Percentiles rank a stretch among this genome's conserved stretches.
These are phyloP conservation scores for Hemicrepidius hirtus DNA, from an alignment of 2,888 invertebrate genomes.

Conservation along the genomic window DNA sequence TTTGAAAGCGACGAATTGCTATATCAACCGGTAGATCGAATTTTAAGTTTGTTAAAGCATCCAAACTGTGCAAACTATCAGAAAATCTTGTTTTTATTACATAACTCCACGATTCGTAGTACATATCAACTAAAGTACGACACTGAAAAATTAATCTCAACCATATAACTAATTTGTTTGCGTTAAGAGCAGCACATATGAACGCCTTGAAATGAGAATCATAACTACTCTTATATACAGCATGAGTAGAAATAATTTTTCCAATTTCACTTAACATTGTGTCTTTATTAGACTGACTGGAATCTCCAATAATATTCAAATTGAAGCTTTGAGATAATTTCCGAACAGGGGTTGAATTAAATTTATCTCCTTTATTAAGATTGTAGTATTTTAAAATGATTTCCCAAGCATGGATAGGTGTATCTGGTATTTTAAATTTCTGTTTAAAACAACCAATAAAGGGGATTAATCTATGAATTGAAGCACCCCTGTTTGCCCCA, in stretches of 20 bases:
- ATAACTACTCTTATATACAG: conserved; percentile 92
- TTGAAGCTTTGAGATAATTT: conserved; percentile 98
- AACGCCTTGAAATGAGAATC: conserved; percentile 99
- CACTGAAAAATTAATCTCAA: conserved; percentile 93
- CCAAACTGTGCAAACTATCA: conserved; percentile 93
- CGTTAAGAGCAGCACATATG: conserved; percentile 95
- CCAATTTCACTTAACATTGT: conserved; percentile 94
- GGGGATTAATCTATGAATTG: conserved; percentile 86
- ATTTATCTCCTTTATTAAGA: conserved; percentile 94
- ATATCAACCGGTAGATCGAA: conserved; percentile 97
- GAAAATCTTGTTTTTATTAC: conserved; percentile 98
- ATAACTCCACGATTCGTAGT: conserved; percentile 95
- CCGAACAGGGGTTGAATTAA: conserved; percentile 96
- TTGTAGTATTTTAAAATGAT: conserved; percentile 95
- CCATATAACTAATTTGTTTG: conserved; percentile 95
- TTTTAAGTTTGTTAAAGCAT: conserved; percentile 87
- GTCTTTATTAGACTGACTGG: conserved; percentile 89
- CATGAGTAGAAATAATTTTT: conserved; percentile 92
- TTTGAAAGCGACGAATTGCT: conserved; percentile 96
- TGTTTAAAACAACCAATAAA: conserved; percentile 88
- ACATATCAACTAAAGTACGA: conserved; percentile 84
- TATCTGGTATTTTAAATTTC: conserved; percentile 74
- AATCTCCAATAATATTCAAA: conserved; percentile 92
- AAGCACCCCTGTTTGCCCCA: conserved; percentile 77
- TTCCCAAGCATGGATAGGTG: conserved; percentile 95